These are phyloP conservation scores for Hirtodrosophila histrioides DNA, from an alignment of 2,888 invertebrate species.

Conservation along the genomic window DNA sequence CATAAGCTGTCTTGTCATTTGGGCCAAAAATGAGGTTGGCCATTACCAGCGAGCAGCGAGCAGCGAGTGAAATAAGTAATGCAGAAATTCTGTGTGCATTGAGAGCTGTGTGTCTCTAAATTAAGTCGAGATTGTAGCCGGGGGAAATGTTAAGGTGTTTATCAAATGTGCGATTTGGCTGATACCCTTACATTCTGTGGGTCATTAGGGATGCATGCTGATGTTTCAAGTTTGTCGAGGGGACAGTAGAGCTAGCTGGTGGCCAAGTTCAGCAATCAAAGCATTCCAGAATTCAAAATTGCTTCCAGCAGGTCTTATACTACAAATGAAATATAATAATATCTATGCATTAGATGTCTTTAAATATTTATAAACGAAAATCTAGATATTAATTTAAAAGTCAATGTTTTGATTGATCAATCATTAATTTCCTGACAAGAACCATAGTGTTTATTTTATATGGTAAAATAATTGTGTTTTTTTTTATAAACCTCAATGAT, in stretches of 20 bases:
- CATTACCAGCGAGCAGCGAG: slow-evolving; percentile 27
- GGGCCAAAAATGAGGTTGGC: slow-evolving; percentile 25
- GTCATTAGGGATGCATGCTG: slow-evolving; percentile 34
- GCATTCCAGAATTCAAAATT: too few species aligned
- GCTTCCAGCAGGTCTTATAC: too few species aligned
- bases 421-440: too few species aligned
- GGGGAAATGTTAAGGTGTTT: slow-evolving; percentile 44
- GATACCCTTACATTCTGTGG: slow-evolving; percentile 39
- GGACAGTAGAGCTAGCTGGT: neutral
- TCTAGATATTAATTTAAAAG: too few species aligned
- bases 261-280: too few species aligned
- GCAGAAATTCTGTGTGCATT: neutral
- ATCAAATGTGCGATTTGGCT: slow-evolving; percentile 31
- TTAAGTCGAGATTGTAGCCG: slow-evolving; percentile 39
- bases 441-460: too few species aligned
- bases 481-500: too few species aligned
- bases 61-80: slow-evolving; percentile 1
- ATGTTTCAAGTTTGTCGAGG: neutral
- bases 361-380: too few species aligned
- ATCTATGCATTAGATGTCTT: too few species aligned
- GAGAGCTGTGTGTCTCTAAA: slow-evolving; percentile 20
- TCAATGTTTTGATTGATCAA: too few species aligned
- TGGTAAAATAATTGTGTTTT: too few species aligned
- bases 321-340: too few species aligned
- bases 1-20: slow-evolving; percentile 11